Conservation (phyloP, 2,113 vertebrate species). For the Vidua chalybeata region DNA sequence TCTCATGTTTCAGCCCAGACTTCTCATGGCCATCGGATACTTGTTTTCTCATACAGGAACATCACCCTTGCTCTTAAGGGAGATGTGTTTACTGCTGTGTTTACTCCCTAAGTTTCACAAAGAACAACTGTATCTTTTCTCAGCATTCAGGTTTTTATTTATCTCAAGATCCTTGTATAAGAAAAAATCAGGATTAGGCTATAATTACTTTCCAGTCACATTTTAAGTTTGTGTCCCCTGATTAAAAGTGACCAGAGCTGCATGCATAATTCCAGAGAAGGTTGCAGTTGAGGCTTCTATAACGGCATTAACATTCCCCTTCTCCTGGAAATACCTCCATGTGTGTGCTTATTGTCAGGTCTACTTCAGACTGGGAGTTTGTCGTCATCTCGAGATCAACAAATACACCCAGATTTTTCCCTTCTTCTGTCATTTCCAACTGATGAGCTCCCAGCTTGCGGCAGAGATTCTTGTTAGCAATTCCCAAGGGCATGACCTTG, state of each 20-base stretch:
- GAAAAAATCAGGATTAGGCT: neutral
- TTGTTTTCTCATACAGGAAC: slow-evolving; percentile 19
- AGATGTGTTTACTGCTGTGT: slow-evolving; percentile 47
- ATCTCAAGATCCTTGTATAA: neutral
- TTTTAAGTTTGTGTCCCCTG: neutral
- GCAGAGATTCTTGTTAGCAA: slow-evolving; percentile 23
- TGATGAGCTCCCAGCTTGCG: neutral
- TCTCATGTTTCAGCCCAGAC: slow-evolving; percentile 52
- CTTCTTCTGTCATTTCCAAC: slow-evolving; percentile 2
- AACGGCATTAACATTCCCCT: neutral
- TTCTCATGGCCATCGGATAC: slow-evolving; percentile 50
- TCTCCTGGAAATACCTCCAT: neutral
- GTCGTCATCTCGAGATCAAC: neutral
- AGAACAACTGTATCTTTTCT: neutral
- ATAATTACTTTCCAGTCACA: neutral
- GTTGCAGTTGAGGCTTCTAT: neutral
- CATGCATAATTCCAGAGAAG: neutral
- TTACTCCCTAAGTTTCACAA: slow-evolving; percentile 5
- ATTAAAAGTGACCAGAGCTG: neutral
- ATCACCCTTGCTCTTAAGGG: slow-evolving; percentile 38
- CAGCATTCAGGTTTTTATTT: neutral
- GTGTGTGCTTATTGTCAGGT: neutral
- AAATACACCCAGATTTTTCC: slow-evolving; percentile 33
- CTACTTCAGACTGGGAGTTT: neutral
- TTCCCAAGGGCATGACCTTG: slow-evolving; percentile 39